These are phyloP conservation scores for Megalops cyprinoides DNA, from an alignment of 2,797 vertebrate genomes.

Conservation along the genomic window DNA sequence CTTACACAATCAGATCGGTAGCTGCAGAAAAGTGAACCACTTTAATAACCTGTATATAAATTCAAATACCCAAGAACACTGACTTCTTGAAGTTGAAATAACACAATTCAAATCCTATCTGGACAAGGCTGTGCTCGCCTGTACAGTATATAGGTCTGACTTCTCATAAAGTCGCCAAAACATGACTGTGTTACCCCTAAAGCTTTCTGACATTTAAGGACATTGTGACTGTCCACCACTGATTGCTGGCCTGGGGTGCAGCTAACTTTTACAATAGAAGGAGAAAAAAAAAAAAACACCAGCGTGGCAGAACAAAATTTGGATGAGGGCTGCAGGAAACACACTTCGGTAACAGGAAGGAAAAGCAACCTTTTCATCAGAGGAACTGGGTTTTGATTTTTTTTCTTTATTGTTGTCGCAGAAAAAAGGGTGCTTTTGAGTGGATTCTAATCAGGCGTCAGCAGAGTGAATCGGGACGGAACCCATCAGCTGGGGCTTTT, in stretches of 20 bases:
- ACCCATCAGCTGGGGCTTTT: background rate
- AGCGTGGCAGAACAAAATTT: background rate
- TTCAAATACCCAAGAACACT: no score
- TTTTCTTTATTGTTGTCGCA: background rate
- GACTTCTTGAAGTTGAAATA: no score
- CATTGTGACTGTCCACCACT: background rate
- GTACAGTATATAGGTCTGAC: no score
- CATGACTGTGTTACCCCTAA: background rate
- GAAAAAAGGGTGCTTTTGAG: constrained; percentile 24
- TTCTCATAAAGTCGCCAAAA: no score
- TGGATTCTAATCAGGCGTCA: constrained; percentile 33
- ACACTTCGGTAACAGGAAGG: background rate
- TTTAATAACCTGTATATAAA: no score
- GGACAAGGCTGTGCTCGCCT: no score
- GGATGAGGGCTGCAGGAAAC: background rate
- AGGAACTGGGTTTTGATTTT: background rate
- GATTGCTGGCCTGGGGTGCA: background rate
- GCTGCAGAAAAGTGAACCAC: no score
- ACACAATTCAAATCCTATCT: no score
- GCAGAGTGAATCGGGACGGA: constrained; percentile 20
- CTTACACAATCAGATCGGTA: no score
- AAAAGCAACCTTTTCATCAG: background rate
- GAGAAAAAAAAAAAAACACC: background rate
- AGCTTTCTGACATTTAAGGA: background rate
- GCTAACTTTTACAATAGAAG: background rate